phyloP scores from a whole-genome alignment of 2,888 invertebrate genomes.

The Hirtodrosophila trivittata region DNA sequence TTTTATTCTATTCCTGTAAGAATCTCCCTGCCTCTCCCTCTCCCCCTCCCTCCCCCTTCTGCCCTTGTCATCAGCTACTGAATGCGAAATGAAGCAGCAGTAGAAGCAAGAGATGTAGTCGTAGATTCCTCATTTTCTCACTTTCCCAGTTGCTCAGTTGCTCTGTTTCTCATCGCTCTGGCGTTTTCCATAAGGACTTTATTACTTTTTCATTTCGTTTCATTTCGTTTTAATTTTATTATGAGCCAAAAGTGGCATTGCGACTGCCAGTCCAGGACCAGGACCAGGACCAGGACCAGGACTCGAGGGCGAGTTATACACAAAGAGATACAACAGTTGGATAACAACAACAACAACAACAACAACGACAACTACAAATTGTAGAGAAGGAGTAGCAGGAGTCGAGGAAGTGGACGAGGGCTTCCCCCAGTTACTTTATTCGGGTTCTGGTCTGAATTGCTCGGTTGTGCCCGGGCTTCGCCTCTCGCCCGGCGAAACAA shows the following conservation, averaged over 20 bases:
- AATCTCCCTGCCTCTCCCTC: neutral
- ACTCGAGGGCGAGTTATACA: slow-evolving; percentile 39
- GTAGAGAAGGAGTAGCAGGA: slow-evolving; percentile 1
- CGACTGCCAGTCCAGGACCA: slow-evolving; percentile 45
- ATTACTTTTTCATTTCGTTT: slow-evolving; percentile 81
- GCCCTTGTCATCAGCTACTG: slow-evolving; percentile 24
- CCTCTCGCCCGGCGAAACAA: slow-evolving; percentile 53
- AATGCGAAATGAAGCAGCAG: slow-evolving; percentile 48
- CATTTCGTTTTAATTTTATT: slow-evolving; percentile 81
- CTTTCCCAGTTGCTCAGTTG: slow-evolving; percentile 4
- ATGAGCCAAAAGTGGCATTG: slow-evolving; percentile 67
- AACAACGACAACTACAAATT: slow-evolving; percentile 32
- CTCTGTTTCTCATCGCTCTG: slow-evolving; percentile 29
- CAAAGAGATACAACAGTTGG: slow-evolving; percentile 52
- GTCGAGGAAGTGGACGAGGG: slow-evolving; percentile 4
- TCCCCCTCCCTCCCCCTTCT: neutral
- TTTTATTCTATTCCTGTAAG: neutral
- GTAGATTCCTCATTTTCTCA: slow-evolving; percentile 26
- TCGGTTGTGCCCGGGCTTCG: neutral
- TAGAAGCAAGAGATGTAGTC: neutral
- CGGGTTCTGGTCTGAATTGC: slow-evolving; percentile 7
- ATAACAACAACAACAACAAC: slow-evolving; percentile 23
- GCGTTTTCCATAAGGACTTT: slow-evolving; percentile 79
- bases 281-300: neutral
- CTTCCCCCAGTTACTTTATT: slow-evolving; percentile 1